Evolutionary conservation across 2,888 invertebrate species (phyloP), one percentile per base, ranked within the genome.

Genomic region (Brenthis hecate): DNA sequence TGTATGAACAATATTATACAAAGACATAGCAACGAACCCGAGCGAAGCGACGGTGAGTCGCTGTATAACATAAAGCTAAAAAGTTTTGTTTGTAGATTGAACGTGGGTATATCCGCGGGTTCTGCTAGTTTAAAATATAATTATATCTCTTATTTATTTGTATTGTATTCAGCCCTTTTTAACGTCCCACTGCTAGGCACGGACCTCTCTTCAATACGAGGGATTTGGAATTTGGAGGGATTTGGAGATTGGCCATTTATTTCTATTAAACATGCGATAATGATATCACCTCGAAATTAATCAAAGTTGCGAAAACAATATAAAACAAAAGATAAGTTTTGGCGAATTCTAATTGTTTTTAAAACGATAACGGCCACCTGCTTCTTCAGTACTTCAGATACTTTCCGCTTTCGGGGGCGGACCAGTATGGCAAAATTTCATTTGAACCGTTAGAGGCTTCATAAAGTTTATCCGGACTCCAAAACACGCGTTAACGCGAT

Each of bases 401-500:
- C 64, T 70, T 72, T 66, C 69, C 65, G 68, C 68, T 68, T 70
- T 61, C 55, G 36, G 66, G 58, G 61, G 58, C 48, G 70, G 80
- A 79, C 88, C 87, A 86, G 85, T 85, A 81, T 86, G 83, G 85
- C 83, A 90, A 92, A 43, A 91, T 91, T 91, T 89, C 86, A 91
- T 92, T 91, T 91, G 82, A 83, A 76, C 80, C 76, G 80, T 80
- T 77, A 81, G 81, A 82, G 83, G 80, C 78, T 77, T 76, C 77
- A 79, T 83, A 85, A 88, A 88, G 85, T 89, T 87, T 77, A 81
- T 80, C 77, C 83, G 80, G 86, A 85, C 84, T 86, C 79, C 78
- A 75, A 79, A 87, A 88, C 90, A 91, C 86, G 90, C 91, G 91
- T 91, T 91, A 89, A 87, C 91, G 87, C 81, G 85, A 84, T 79